phyloP scores from a whole-genome alignment of 2,797 vertebrate genomes.

The Syngnathus rostellatus region DNA sequence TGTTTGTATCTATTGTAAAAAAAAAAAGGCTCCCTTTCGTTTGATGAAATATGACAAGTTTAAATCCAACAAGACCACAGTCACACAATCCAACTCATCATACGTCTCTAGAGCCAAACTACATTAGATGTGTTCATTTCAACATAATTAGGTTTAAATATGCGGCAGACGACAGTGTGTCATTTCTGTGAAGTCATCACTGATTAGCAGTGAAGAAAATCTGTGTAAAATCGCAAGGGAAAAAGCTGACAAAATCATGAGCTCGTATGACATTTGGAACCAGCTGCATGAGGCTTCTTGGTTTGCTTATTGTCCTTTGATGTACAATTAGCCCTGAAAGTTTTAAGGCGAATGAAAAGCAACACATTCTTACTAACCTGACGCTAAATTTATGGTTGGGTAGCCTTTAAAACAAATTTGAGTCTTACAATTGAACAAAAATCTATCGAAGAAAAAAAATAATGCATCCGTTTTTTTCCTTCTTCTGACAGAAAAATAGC shows the following conservation, averaged over 20 bases:
- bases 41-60: background rate
- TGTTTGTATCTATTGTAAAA: background rate
- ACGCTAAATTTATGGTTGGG: background rate
- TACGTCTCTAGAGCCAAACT: conserved; percentile 2
- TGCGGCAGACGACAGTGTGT: conserved; percentile 3
- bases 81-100: background rate
- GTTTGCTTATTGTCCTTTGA: background rate
- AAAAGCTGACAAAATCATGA: background rate
- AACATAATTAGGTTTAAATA: conserved; percentile 1
- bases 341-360: background rate
- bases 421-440: background rate
- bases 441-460: background rate
- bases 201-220: conserved; percentile 7
- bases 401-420: too few relatives aligned
- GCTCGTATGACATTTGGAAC: background rate
- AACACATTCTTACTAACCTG: background rate
- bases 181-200: conserved; percentile 1
- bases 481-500: background rate
- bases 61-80: background rate
- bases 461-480: too few relatives aligned
- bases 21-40: background rate
- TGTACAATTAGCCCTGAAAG: background rate
- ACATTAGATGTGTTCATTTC: conserved; percentile 8
- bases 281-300: background rate
- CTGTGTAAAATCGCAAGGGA: background rate